Conservation (phyloP, 2,888 invertebrate genomes). For the Drosophila testacea region DNA sequence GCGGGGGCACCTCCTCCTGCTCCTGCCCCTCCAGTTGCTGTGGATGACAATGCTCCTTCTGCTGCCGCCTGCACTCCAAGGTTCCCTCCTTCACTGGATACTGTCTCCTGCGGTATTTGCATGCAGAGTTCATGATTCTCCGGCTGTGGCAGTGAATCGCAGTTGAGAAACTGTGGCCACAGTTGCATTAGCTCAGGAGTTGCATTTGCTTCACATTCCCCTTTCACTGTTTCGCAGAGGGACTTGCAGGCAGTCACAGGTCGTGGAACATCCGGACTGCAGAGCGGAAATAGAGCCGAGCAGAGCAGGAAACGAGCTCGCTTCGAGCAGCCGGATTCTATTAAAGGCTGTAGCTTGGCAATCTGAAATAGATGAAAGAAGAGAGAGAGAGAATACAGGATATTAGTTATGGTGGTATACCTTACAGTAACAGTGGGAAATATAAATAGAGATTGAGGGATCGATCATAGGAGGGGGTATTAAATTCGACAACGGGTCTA, state of each 20-base stretch:
- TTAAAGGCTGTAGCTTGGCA: constrained; percentile 89
- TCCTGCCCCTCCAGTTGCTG: constrained; percentile 41
- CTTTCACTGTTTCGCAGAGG: constrained; percentile 92
- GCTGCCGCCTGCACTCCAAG: constrained; percentile 20
- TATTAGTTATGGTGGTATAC: neutral
- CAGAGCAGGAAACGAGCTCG: constrained; percentile 95
- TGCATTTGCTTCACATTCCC: constrained; percentile 87
- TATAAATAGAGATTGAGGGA: neutral
- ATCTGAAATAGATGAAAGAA: constrained; percentile 87
- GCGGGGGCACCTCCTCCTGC: constrained; percentile 43
- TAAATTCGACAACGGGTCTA: too few relatives aligned
- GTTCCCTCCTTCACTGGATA: constrained; percentile 6
- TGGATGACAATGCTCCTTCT: constrained; percentile 33
- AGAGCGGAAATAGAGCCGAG: constrained; percentile 95
- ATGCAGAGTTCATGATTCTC: constrained; percentile 91
- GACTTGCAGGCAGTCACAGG: constrained; percentile 94
- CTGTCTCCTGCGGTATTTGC: constrained; percentile 86
- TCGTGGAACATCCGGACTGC: constrained; percentile 93
- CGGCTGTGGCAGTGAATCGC: constrained; percentile 91
- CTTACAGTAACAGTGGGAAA: neutral
- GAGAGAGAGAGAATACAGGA: constrained; percentile 58
- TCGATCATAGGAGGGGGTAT: too few relatives aligned
- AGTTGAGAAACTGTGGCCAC: constrained; percentile 92
- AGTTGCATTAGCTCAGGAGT: constrained; percentile 88
- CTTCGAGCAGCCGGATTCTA: constrained; percentile 92